Base-by-base conservation (phyloP, 2,888 invertebrate genomes). In the Ochropacha duplaris region DNA sequence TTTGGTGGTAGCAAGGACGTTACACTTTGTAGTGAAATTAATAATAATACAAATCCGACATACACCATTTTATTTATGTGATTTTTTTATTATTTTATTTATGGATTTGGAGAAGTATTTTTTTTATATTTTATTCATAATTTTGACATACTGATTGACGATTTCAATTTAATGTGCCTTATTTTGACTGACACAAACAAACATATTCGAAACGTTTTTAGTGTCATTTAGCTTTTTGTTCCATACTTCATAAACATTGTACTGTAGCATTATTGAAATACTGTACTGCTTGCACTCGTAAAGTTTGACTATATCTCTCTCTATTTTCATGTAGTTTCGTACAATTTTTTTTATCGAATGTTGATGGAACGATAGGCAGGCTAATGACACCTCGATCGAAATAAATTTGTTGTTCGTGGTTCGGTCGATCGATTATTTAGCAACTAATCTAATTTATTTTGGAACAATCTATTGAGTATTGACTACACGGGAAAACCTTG, bases 1-100 rank as follows among this genome's bases (percentile, higher is more conserved):
- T 77, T 83, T 1, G 88, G 87, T n/a, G 88, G 88, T 12, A 88
- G 22, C 22, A 88, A 64, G 39, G 77, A 59, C 11, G 28, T 14
- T 2, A 61, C 57, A 55, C 62, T 61, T 28, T 65, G 56, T 8
- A 64, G 16, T 11, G 19, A 12, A 12, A 1, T 22, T 31, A 52
- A 22, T 14, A 28, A 31, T 28, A 52, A 22, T 22, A 52, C 19
- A 1, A 52, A 19, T 19, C 11, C 19, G 31, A 31, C n/a, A 3
- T 9, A 26, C 16, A 50, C 9, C 16, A 26, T 50, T 31, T 12
- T 31, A 49, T 56, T 19, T 24, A 36, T 36, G 24, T 24, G 14
- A 34, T 31, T n/a, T n/a, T n/a, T n/a, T n/a, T n/a, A n/a, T n/a
- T n/a, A n/a, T n/a, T n/a, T n/a, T n/a, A n/a, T n/a, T n/a, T n/a